Conservation (phyloP, 2,888 invertebrate species). For the Meteorus colon region DNA sequence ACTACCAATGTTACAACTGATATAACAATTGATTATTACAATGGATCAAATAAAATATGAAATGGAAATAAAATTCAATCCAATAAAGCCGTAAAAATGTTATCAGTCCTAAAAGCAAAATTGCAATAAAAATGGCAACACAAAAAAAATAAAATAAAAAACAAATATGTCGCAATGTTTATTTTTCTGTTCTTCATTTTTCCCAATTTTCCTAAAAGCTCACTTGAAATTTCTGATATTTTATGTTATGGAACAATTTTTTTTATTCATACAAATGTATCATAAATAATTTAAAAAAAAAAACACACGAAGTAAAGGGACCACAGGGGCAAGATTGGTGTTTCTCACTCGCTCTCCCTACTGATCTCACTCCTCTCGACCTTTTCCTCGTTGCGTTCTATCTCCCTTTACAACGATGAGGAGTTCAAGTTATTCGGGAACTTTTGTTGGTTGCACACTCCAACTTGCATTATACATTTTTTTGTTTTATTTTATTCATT, state of each 20-base stretch:
- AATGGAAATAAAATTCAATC: slow-evolving; percentile 25
- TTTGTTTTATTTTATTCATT: not conserved
- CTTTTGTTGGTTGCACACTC: slow-evolving; percentile 17
- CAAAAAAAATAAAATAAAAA: not conserved
- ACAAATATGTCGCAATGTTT: slow-evolving; percentile 26
- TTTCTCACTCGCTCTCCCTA: slow-evolving; percentile 19
- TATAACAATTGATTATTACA: slow-evolving; percentile 10
- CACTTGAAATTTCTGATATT: slow-evolving; percentile 9
- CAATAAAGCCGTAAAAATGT: not conserved
- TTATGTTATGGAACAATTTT: slow-evolving; percentile 3
- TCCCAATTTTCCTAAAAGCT: slow-evolving; percentile 38
- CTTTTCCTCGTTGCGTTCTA: slow-evolving; percentile 38
- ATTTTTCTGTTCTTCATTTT: not conserved
- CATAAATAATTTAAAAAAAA: slow-evolving; percentile 12
- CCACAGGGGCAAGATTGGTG: not conserved
- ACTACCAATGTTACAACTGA: not conserved
- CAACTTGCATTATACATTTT: not conserved
- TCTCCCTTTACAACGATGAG: not conserved
- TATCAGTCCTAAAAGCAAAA: not conserved
- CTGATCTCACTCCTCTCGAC: slow-evolving; percentile 35
- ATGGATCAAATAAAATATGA: not conserved
- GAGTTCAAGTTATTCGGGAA: slow-evolving; percentile 33
- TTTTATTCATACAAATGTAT: slow-evolving; percentile 10
- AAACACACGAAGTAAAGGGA: not conserved
- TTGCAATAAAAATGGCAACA: not conserved